Conservation (phyloP, 2,113 vertebrate genomes). For the Nansenia antarctica region DNA sequence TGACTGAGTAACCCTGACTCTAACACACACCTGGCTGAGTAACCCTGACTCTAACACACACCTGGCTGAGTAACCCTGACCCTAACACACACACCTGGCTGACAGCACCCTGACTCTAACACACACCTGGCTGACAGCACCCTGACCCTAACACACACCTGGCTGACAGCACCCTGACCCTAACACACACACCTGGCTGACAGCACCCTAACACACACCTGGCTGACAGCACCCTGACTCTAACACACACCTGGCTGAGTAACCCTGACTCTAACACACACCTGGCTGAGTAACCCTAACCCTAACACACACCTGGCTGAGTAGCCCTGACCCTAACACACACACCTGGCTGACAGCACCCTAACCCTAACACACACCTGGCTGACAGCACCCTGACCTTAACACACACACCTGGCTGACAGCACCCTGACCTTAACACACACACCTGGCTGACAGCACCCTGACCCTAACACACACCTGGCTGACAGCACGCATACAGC, state of each 20-base stretch:
- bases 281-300: not conserved
- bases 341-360: not conserved
- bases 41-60: too few relatives aligned
- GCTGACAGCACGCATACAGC: constrained; percentile 58
- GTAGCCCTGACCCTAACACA: too few relatives aligned
- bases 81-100: too few relatives aligned
- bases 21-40: not conserved
- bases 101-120: too few relatives aligned
- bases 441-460: not conserved
- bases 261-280: not conserved
- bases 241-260: not conserved
- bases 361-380: too few relatives aligned
- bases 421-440: not conserved
- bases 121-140: too few relatives aligned
- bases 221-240: not conserved
- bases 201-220: too few relatives aligned
- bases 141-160: too few relatives aligned
- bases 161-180: too few relatives aligned
- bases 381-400: not conserved
- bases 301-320: not conserved
- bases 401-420: not conserved
- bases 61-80: too few relatives aligned
- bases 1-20: too few relatives aligned
- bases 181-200: too few relatives aligned
- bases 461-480: constrained; percentile 29